These are phyloP conservation scores for Calidris pugnax DNA, from an alignment of 2,113 vertebrate genomes.

Conservation along the genomic window DNA sequence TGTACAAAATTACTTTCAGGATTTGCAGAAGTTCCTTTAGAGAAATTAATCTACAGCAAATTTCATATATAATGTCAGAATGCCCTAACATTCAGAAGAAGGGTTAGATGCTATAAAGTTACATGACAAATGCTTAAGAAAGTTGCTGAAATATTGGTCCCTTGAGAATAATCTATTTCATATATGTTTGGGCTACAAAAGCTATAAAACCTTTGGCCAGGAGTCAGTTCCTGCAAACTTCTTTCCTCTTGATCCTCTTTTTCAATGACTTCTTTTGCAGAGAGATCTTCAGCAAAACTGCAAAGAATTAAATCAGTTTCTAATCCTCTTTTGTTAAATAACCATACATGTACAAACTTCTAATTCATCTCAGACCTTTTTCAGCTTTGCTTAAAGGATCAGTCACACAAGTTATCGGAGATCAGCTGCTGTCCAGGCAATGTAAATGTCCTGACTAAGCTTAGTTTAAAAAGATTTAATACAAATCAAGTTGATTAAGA, in stretches of 20 bases:
- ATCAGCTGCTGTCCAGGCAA: not conserved
- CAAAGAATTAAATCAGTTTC: slow-evolving; percentile 71
- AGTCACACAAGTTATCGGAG: slow-evolving; percentile 6
- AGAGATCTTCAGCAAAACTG: slow-evolving; percentile 70
- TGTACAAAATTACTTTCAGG: not conserved
- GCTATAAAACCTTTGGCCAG: slow-evolving; percentile 66
- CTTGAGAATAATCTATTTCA: slow-evolving; percentile 48
- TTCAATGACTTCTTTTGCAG: slow-evolving; percentile 69
- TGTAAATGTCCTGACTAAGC: not conserved
- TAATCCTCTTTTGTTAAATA: slow-evolving; percentile 60
- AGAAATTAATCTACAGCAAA: not conserved
- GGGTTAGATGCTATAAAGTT: not conserved
- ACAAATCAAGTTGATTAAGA: not conserved
- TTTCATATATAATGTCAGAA: not conserved
- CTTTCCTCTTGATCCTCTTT: slow-evolving; percentile 70
- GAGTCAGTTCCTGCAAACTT: slow-evolving; percentile 68
- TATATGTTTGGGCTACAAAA: slow-evolving; percentile 58
- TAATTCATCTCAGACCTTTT: slow-evolving; percentile 28
- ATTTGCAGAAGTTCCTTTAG: not conserved
- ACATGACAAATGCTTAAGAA: slow-evolving; percentile 30
- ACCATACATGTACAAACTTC: slow-evolving; percentile 28
- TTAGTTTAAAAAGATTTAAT: not conserved
- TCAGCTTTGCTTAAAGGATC: slow-evolving; percentile 27
- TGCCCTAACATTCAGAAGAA: not conserved
- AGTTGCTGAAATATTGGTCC: slow-evolving; percentile 24